Evolutionary conservation across 2,797 vertebrate species (phyloP).

Genomic region (Danionella dracula): DNA sequence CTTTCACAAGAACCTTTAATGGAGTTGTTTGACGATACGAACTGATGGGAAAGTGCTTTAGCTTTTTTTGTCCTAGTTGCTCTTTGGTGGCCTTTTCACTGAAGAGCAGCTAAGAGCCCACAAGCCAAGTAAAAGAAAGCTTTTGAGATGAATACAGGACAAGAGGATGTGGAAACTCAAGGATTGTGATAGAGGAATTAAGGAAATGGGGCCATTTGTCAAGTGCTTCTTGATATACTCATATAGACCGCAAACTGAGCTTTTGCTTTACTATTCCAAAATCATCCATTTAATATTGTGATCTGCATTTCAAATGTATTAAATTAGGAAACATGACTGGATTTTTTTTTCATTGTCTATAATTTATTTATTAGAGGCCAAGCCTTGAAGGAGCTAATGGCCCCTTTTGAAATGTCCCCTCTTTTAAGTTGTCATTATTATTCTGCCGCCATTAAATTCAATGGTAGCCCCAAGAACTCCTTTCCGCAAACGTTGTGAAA

Average conservation of each 20-base stretch:
- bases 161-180: slow-evolving; percentile 5
- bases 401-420: no score
- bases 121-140: slow-evolving; percentile 33
- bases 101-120: slow-evolving; percentile 38
- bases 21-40: slow-evolving; percentile 53
- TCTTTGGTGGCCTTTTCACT: slow-evolving; percentile 43
- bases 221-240: no score
- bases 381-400: no score
- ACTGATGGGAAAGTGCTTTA: slow-evolving; percentile 44
- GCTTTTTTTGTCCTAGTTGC: slow-evolving; percentile 49
- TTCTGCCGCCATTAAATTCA: no score
- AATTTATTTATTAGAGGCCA: no score
- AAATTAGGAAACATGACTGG: no score
- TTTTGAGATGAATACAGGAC: slow-evolving; percentile 28
- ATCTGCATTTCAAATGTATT: no score
- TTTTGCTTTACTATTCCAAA: not conserved
- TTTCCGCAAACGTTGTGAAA: no score
- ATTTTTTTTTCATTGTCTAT: no score
- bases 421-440: no score
- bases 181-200: slow-evolving; percentile 30
- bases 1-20: slow-evolving; percentile 43
- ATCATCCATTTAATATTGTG: not conserved
- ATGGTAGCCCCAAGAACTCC: no score
- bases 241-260: slow-evolving; percentile 24
- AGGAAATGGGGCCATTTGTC: slow-evolving; percentile 22